Conservation (phyloP, 2,113 vertebrate genomes). For the Struthidea cinerea region DNA sequence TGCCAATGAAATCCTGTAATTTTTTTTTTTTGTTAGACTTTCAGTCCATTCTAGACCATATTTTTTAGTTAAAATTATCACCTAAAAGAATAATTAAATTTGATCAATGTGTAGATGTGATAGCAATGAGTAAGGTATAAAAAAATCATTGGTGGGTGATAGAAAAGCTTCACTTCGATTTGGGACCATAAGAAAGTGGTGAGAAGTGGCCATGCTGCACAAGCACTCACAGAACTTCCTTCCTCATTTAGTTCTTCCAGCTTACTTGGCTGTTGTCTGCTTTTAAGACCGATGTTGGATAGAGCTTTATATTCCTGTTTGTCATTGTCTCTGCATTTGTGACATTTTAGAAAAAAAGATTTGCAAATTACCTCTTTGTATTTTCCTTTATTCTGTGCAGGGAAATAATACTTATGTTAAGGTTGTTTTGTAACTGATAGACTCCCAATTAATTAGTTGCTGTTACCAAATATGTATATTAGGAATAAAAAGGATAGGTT, state of each 20-base stretch:
- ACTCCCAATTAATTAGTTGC: conserved; percentile 24
- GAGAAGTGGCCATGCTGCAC: background rate
- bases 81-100: background rate
- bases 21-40: background rate
- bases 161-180: background rate
- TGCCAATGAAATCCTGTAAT: background rate
- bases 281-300: background rate
- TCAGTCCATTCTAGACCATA: background rate
- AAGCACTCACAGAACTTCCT: background rate
- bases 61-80: background rate
- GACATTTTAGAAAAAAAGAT: conserved; percentile 26
- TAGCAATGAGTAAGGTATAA: background rate
- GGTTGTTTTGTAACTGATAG: background rate
- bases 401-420: background rate
- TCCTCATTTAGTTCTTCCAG: background rate
- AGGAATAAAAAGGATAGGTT: conserved; percentile 17
- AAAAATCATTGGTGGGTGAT: background rate
- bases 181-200: background rate
- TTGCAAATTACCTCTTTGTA: background rate
- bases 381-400: conserved; percentile 42
- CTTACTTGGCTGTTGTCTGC: background rate
- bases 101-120: background rate
- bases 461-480: background rate
- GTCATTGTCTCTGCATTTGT: background rate
- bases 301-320: background rate